Conservation (phyloP, 2,888 invertebrate species). For the Andrena hattorfiana region DNA sequence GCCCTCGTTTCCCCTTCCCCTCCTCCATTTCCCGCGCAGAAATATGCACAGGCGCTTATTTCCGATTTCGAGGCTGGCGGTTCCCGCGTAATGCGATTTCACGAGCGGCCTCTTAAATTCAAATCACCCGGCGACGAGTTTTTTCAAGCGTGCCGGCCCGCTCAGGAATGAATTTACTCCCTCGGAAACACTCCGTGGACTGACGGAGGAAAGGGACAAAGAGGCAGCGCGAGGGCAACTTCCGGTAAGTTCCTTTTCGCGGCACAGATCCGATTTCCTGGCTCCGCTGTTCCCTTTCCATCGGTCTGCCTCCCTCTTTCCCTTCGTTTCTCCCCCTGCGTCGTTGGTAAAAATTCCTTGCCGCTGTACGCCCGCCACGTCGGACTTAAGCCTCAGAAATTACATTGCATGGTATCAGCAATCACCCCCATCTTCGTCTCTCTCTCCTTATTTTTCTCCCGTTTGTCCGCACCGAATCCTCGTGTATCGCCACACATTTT, state of each 20-base stretch:
- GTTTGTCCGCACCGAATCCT: background rate
- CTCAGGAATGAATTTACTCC: slow-evolving; percentile 55
- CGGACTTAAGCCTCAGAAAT: slow-evolving; percentile 72
- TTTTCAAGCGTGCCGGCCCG: slow-evolving; percentile 40
- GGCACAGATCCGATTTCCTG: slow-evolving; percentile 53
- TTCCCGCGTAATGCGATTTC: slow-evolving; percentile 48
- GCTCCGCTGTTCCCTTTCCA: slow-evolving; percentile 7
- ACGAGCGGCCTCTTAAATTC: slow-evolving; percentile 52
- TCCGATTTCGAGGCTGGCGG: slow-evolving; percentile 28
- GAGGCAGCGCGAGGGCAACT: slow-evolving; percentile 27
- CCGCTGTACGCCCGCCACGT: slow-evolving; percentile 56
- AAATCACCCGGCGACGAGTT: slow-evolving; percentile 52
- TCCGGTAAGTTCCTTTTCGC: slow-evolving; percentile 46
- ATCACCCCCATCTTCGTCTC: slow-evolving; percentile 30
- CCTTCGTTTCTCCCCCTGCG: background rate
- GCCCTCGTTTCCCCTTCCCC: background rate
- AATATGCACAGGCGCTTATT: slow-evolving; percentile 24
- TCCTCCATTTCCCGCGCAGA: background rate
- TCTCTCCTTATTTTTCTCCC: background rate
- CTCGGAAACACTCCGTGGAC: slow-evolving; percentile 17
- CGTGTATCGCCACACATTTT: background rate
- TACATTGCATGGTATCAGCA: slow-evolving; percentile 76
- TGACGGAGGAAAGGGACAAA: background rate
- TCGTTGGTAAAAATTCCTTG: slow-evolving; percentile 51
- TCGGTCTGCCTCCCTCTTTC: slow-evolving; percentile 21